Conservation (phyloP, 2,113 vertebrate species). For the Benthochromis sp. region DNA sequence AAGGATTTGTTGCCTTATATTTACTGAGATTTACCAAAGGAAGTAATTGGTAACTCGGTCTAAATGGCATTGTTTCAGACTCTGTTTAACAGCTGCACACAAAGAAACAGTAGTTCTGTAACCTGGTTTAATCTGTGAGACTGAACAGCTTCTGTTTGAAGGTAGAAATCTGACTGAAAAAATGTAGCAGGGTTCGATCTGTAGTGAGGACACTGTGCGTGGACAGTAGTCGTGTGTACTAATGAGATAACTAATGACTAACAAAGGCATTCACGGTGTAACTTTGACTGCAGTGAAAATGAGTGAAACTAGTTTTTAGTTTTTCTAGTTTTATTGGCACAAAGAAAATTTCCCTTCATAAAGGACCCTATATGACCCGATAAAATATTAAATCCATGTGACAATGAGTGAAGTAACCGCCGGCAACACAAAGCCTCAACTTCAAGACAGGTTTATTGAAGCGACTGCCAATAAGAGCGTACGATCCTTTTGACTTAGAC, state of each 20-base stretch:
- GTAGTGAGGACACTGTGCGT: neutral
- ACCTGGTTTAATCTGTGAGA: neutral
- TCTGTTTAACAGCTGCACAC: neutral
- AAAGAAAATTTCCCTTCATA: neutral
- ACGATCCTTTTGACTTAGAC: accelerated
- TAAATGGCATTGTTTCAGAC: neutral
- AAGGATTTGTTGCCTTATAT: neutral
- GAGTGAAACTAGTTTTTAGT: neutral
- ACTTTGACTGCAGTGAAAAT: neutral
- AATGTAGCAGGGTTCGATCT: neutral
- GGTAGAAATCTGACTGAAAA: neutral
- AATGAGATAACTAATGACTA: neutral
- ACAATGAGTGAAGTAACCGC: neutral
- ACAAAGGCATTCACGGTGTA: neutral
- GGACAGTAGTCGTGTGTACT: accelerated
- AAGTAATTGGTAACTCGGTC: accelerated
- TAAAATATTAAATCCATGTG: neutral
- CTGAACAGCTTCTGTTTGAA: neutral
- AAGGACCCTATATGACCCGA: neutral
- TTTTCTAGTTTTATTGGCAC: neutral
- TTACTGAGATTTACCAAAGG: neutral
- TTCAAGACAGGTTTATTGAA: accelerated
- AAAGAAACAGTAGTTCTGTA: neutral
- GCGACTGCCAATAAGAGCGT: accelerated
- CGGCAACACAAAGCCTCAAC: neutral